A percentile compares a stretch with the other conserved stretches of the same genome.
Conservation (phyloP, 2,888 invertebrate genomes). For the Tiliacea aurago region DNA sequence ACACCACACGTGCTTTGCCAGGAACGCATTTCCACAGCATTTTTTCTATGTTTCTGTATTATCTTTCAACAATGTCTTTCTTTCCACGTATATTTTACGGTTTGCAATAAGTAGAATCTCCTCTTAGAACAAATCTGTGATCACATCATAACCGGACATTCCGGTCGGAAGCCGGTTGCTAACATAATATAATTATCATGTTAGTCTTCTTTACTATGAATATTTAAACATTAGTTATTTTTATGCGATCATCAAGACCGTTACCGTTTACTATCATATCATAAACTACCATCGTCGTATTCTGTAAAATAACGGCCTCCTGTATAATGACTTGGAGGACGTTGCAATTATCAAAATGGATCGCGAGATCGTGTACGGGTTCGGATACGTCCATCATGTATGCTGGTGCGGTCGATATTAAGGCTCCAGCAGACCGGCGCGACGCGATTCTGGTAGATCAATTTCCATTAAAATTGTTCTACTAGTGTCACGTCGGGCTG, state of each 20-base stretch:
- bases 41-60: background rate
- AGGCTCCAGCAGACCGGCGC: no score
- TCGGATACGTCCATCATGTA: no score
- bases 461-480: no score
- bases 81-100: conserved; percentile 5
- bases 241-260: background rate
- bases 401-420: no score
- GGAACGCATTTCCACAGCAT: no score
- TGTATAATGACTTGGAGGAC: background rate
- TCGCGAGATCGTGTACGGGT: no score
- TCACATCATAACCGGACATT: conserved; percentile 38
- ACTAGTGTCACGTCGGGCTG: no score
- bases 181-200: conserved; percentile 22
- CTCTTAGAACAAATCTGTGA: conserved; percentile 19
- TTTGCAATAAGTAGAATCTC: conserved; percentile 29
- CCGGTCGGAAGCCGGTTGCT: conserved; percentile 34
- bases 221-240: background rate
- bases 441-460: no score
- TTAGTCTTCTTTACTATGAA: conserved; percentile 6
- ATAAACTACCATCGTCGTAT: background rate
- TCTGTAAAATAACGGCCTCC: background rate
- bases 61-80: background rate
- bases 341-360: background rate
- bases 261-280: background rate
- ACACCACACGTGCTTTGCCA: no score